Conservation (phyloP, 1,140 invertebrate species). For the Drosophila persimilis region DNA sequence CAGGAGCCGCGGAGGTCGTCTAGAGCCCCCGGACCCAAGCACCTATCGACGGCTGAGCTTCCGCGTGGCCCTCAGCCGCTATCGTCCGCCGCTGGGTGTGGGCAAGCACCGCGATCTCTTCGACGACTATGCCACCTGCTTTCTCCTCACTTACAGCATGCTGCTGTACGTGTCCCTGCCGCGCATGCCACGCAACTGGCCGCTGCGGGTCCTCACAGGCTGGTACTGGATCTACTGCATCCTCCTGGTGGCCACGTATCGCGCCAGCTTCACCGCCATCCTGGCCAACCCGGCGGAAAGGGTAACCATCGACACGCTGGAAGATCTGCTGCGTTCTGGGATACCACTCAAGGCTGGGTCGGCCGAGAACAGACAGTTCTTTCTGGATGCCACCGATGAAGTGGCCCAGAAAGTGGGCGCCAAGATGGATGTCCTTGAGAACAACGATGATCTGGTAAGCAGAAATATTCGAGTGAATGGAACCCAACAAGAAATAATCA, state of each 20-base stretch:
- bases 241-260: conserved; percentile 89
- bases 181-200: conserved; percentile 89
- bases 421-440: conserved; percentile 86
- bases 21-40: not conserved
- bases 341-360: conserved; percentile 88
- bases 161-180: conserved; percentile 90
- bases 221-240: conserved; percentile 94
- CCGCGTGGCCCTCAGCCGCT: conserved; percentile 50
- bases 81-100: conserved; percentile 4
- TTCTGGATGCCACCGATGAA: conserved; percentile 87
- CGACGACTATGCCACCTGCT: conserved; percentile 87
- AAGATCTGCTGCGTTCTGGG: conserved; percentile 86
- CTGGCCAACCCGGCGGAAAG: conserved; percentile 89
- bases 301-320: conserved; percentile 90
- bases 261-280: conserved; percentile 92
- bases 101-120: conserved; percentile 84
- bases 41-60: conserved; percentile 49
- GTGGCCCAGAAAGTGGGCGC: conserved; percentile 86
- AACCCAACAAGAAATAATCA: too few relatives aligned
- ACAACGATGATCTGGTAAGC: conserved; percentile 85
- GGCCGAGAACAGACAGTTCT: conserved; percentile 87
- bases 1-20: not conserved
- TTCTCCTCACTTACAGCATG: conserved; percentile 91
- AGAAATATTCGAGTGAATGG: not conserved
- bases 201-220: conserved; percentile 89